Base-by-base conservation (phyloP, 2,888 invertebrate genomes). In the Dolomedes plantarius region DNA sequence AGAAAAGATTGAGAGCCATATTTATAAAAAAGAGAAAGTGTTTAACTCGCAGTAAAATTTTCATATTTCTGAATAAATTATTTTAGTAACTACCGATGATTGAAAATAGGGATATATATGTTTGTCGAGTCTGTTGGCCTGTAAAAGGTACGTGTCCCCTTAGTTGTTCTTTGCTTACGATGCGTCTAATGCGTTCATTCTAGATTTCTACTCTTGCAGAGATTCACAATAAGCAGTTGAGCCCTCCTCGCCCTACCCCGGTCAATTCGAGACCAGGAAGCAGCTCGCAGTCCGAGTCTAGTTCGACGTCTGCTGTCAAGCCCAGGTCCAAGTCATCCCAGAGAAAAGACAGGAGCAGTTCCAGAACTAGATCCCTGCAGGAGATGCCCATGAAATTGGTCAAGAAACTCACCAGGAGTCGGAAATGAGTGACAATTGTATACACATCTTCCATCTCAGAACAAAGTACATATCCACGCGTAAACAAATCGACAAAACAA, bases 211-310 rank as follows among this genome's bases (percentile, higher is more conserved):
- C 5, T 36, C 6, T 36, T 36, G 6, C 36, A 83, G 83, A 83
- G 27, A 83, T 83, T 9, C 77, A 77, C 27, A 73, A 77, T 64
- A 83, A 77, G 31, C 83, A 83, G 56, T 62, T 83, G 3, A 68
- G 72, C 0, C 81, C 81, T 13, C 81, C 81, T 1, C 50, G 74
- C 16, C 74, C 80, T 1, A 62, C 29, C 6, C 13, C 64, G 0
- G 65, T 41, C n/a, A 64, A 71, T n/a, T 83, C 83, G 1, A 31
- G 67, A 31, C 67, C 31, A 11, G 77, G 77, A n/a, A 77, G 77
- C 62, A 83, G 83, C 46, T 83, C 83, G 3, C 83, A 77, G 16
- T 83, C 83, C 19, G 83, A 83, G 31, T 27, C 83, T 6, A 73
- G 77, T 0, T 19, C 32, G 13, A 39, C 65, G 9, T 50, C 83